These are phyloP conservation scores for Ceraclea dissimilis DNA, from an alignment of 2,888 invertebrate species.

Conservation along the genomic window DNA sequence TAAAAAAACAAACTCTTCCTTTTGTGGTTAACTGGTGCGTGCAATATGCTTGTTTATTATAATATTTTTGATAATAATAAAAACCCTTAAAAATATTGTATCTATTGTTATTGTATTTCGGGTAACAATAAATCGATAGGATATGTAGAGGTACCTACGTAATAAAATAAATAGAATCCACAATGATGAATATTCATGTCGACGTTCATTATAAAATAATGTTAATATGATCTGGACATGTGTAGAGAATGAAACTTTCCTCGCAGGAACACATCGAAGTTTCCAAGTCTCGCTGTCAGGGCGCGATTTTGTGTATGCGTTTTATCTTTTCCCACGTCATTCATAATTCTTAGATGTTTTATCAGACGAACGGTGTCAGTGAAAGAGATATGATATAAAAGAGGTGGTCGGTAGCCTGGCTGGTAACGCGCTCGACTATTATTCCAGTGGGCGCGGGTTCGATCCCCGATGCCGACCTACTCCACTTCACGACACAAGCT, in stretches of 20 bases:
- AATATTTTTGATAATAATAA: background rate
- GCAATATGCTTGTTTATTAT: slow-evolving; percentile 17
- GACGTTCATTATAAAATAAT: background rate
- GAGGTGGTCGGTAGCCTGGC: no score
- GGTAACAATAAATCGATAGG: background rate
- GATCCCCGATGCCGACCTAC: no score
- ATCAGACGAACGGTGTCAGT: no score
- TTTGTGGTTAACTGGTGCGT: slow-evolving; percentile 25
- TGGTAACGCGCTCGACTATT: no score
- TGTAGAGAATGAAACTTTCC: background rate
- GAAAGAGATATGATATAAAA: no score
- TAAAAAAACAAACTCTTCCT: slow-evolving; percentile 1
- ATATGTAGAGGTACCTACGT: background rate
- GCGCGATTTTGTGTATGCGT: no score
- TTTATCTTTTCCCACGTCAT: no score
- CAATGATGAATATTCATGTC: background rate
- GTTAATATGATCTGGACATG: background rate
- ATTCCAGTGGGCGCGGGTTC: no score
- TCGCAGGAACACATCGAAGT: no score
- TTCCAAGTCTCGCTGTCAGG: no score
- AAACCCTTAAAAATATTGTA: background rate
- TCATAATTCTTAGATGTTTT: no score
- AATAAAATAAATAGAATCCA: background rate
- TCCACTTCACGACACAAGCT: no score
- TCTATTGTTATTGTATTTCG: background rate